Percentiles rank a stretch among this genome's conserved stretches.
Evolutionary conservation across 2,797 vertebrate species (phyloP).

Genomic region (Halcyon smyrnensis): DNA sequence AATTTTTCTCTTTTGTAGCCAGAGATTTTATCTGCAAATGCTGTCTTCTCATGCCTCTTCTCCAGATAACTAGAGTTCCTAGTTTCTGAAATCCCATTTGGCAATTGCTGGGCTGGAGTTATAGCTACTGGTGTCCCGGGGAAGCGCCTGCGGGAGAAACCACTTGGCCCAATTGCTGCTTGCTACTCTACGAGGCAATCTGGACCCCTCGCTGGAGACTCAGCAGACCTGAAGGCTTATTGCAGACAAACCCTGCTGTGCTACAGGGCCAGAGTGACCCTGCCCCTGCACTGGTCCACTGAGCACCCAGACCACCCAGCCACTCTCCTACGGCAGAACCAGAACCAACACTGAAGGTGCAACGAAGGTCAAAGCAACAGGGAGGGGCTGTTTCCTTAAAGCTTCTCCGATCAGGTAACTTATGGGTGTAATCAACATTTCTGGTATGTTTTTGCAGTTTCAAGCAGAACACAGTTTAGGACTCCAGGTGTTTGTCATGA

Average conservation of each 20-base stretch:
- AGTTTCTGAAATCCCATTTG: background rate
- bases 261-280: background rate
- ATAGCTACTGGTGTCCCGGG: background rate
- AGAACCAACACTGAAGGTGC: background rate
- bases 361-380: background rate
- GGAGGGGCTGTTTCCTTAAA: background rate
- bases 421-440: background rate
- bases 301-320: background rate
- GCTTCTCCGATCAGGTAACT: background rate
- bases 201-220: no score
- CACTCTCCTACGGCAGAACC: accelerated
- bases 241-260: accelerated
- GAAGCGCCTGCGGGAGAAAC: background rate
- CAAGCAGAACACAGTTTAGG: background rate
- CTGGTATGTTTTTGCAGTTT: background rate
- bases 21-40: background rate
- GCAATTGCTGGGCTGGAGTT: background rate
- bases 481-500: no score
- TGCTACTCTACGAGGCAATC: background rate
- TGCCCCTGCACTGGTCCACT: accelerated
- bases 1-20: background rate
- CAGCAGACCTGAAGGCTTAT: background rate
- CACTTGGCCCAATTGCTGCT: background rate
- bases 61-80: background rate
- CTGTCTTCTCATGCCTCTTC: background rate